Conservation (phyloP, 2,888 invertebrate genomes). For the Pristionchus entomophagus region DNA sequence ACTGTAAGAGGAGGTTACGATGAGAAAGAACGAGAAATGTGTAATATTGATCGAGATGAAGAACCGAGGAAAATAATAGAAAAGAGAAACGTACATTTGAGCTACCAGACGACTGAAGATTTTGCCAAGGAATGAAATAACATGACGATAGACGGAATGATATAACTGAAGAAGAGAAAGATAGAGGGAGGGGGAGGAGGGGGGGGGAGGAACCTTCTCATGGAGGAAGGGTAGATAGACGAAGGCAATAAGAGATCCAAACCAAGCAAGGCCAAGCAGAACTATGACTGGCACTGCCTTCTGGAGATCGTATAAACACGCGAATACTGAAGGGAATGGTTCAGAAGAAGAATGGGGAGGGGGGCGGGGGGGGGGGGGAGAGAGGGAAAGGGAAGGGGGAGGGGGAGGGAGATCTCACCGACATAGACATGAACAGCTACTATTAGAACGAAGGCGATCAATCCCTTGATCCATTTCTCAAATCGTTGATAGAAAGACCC, state of each 20-base stretch:
- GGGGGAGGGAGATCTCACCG: not conserved
- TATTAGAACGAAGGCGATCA: not conserved
- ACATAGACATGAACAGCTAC: slow-evolving; percentile 37
- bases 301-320: slow-evolving; percentile 51
- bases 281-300: slow-evolving; percentile 54
- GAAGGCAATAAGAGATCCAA: slow-evolving; percentile 49
- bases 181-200: not conserved
- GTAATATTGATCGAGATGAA: no score
- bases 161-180: slow-evolving; percentile 14
- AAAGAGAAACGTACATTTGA: slow-evolving; percentile 17
- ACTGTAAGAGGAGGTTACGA: slow-evolving; percentile 36
- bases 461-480: not conserved
- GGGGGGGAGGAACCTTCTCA: slow-evolving; percentile 19
- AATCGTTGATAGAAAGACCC: not conserved
- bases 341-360: not conserved
- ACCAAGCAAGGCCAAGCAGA: slow-evolving; percentile 54
- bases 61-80: no score
- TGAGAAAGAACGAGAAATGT: not conserved
- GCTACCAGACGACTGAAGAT: not conserved
- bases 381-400: not conserved
- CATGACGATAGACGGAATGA: not conserved
- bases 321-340: slow-evolving; percentile 52
- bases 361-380: not conserved
- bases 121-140: not conserved
- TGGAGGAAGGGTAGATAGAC: slow-evolving; percentile 51